These are phyloP conservation scores for Alces alces DNA, from an alignment of 2,113 vertebrate genomes.

Conservation along the genomic window DNA sequence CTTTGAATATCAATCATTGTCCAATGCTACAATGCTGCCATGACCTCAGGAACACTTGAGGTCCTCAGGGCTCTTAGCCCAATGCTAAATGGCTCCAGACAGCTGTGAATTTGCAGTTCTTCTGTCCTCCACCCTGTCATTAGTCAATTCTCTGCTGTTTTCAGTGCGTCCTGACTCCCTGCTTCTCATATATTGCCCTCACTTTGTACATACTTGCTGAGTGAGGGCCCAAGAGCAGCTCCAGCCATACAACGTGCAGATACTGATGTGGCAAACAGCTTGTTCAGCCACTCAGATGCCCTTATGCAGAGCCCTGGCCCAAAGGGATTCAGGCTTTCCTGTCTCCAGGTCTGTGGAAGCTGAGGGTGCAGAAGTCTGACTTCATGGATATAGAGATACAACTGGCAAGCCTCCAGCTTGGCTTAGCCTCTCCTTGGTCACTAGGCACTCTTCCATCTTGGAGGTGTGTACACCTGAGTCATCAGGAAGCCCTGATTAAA, in stretches of 20 bases:
- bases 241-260: background rate
- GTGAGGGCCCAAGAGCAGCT: background rate
- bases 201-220: background rate
- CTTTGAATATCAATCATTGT: slow-evolving; percentile 36
- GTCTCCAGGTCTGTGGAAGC: background rate
- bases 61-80: background rate
- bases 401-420: background rate
- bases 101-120: background rate
- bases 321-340: background rate
- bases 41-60: background rate
- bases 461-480: background rate
- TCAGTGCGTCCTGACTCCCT: background rate
- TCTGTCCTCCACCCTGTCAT: background rate
- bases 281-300: background rate
- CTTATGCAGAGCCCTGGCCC: background rate
- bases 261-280: background rate
- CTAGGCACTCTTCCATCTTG: background rate
- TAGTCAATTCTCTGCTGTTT: background rate
- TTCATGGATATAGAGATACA: background rate
- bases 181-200: background rate
- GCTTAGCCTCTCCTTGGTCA: background rate
- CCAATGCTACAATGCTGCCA: background rate
- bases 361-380: background rate
- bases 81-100: background rate
- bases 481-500: background rate